Evolutionary conservation across 1,140 invertebrate species (phyloP).

Genomic region (Drosophila nigrodunni): DNA sequence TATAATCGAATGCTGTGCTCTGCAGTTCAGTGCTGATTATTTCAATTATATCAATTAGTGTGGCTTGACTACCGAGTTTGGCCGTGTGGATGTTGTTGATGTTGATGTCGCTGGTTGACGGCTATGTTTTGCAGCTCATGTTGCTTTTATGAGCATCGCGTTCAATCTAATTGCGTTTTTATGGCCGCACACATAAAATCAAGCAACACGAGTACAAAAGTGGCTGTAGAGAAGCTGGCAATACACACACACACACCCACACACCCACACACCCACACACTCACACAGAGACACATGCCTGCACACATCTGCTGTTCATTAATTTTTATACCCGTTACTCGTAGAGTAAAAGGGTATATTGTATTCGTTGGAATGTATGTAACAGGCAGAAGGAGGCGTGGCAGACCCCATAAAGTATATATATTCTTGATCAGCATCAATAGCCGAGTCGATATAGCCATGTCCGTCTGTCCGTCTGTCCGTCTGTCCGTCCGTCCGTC

Average conservation of each 20-base stretch:
- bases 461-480: too few relatives aligned
- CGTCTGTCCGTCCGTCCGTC: too few relatives aligned
- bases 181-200: constrained; percentile 56
- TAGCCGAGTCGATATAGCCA: too few relatives aligned
- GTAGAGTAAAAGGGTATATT: too few relatives aligned
- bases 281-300: constrained; percentile 16
- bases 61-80: constrained; percentile 4
- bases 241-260: constrained; percentile 17
- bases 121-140: constrained; percentile 45
- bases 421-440: too few relatives aligned
- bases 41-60: constrained; percentile 64
- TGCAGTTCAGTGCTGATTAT: constrained; percentile 37
- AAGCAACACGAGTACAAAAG: constrained; percentile 27
- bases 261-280: constrained; percentile 18
- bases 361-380: too few relatives aligned
- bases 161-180: constrained; percentile 75
- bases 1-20: too few relatives aligned
- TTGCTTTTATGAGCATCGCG: constrained; percentile 57
- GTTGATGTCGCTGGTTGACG: neutral
- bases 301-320: constrained; percentile 58
- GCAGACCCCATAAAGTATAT: too few relatives aligned
- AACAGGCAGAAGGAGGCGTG: too few relatives aligned
- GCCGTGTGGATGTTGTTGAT: neutral
- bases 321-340: too few relatives aligned
- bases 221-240: constrained; percentile 12